Evolutionary conservation across 2,797 vertebrate species (phyloP).

Genomic region (Notamacropus eugenii): DNA sequence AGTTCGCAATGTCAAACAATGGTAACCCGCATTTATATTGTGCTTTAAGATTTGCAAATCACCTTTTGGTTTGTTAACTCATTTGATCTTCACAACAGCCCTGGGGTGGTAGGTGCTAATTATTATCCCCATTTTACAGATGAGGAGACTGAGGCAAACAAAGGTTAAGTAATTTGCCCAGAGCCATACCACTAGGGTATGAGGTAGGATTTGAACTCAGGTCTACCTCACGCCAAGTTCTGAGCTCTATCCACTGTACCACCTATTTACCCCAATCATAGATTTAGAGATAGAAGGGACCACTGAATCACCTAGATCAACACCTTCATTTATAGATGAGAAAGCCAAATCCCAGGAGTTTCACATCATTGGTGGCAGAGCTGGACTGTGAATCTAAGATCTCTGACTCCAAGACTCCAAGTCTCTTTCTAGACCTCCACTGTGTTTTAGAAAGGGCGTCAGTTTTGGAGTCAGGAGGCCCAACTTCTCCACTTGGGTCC

Average conservation of each 20-base stretch:
- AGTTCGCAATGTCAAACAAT: too few species aligned
- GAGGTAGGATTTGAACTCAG: not conserved
- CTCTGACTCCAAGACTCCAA: not conserved
- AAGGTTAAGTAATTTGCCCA: not conserved
- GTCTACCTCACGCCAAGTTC: not conserved
- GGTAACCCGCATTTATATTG: not conserved
- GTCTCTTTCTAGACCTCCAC: accelerated
- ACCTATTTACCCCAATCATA: not conserved
- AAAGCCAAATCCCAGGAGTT: not conserved
- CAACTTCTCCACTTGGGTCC: not conserved
- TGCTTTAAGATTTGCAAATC: not conserved
- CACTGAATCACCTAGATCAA: not conserved
- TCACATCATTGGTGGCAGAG: not conserved
- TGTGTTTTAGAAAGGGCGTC: not conserved
- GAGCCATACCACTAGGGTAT: not conserved
- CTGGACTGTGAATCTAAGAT: not conserved
- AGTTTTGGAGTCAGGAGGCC: not conserved
- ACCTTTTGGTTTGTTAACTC: too few species aligned
- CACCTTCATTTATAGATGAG: not conserved
- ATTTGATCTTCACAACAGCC: not conserved
- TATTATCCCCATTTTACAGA: not conserved
- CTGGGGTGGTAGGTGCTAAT: not conserved
- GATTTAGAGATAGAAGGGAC: not conserved
- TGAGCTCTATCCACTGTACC: not conserved
- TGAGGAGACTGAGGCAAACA: not conserved